Percentiles rank a stretch among this genome's conserved stretches.
These are phyloP conservation scores for Euwallacea fornicatus DNA, from an alignment of 1,140 invertebrate species.

Conservation along the genomic window DNA sequence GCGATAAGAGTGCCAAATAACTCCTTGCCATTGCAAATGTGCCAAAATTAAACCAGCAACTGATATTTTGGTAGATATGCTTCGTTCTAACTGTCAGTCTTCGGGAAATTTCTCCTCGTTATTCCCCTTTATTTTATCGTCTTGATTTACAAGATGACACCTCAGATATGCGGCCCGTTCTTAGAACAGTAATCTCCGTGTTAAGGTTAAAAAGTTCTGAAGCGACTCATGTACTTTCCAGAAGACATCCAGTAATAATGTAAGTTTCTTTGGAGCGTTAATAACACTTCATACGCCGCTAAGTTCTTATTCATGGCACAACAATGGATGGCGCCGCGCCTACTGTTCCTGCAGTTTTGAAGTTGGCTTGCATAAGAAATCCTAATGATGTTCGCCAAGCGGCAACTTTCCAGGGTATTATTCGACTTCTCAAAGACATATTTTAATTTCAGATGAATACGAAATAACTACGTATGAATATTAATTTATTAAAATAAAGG, in stretches of 20 bases:
- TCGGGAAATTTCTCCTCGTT: too few species aligned
- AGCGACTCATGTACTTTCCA: not conserved
- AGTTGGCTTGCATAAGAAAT: constrained; percentile 14
- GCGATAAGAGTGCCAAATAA: not conserved
- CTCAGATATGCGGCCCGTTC: too few species aligned
- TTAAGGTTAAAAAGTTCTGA: too few species aligned
- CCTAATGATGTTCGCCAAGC: constrained; percentile 26
- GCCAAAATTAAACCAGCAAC: not conserved
- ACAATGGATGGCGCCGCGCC: not conserved
- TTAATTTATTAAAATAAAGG: constrained; percentile 35
- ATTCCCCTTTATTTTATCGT: too few species aligned
- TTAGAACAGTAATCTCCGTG: too few species aligned
- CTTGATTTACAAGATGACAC: too few species aligned
- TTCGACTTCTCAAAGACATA: constrained; percentile 32
- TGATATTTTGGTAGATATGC: too few species aligned
- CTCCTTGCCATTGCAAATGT: constrained; percentile 9
- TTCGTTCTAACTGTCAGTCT: too few species aligned
- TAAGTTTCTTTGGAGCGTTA: not conserved
- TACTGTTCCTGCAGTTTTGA: not conserved
- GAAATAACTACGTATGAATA: constrained; percentile 36
- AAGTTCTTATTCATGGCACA: constrained; percentile 2
- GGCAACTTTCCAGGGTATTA: constrained; percentile 24
- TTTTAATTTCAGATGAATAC: constrained; percentile 36
- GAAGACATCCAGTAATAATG: not conserved
- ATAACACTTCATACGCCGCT: not conserved